phyloP scores from a whole-genome alignment of 2,888 invertebrate genomes.

The Horisme vitalbata region DNA sequence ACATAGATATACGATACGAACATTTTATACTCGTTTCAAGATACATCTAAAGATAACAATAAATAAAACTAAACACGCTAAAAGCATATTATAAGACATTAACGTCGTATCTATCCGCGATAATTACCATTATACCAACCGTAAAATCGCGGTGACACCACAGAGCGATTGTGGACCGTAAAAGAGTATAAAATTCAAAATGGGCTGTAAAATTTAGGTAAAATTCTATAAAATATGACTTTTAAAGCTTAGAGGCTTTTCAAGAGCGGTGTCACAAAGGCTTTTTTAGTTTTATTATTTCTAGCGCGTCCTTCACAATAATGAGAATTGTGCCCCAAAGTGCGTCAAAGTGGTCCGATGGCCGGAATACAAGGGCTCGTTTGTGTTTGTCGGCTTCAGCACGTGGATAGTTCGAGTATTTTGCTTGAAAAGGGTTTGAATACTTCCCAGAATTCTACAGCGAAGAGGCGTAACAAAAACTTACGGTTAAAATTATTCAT shows the following conservation, averaged over 20 bases:
- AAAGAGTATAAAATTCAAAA: constrained; percentile 56
- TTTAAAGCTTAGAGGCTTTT: constrained; percentile 58
- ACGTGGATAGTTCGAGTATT: constrained; percentile 62
- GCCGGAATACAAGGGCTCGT: constrained; percentile 29
- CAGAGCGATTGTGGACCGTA: constrained; percentile 45
- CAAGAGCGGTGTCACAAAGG: constrained; percentile 48
- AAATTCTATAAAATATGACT: constrained; percentile 66
- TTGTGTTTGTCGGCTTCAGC: constrained; percentile 69
- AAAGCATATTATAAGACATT: constrained; percentile 52
- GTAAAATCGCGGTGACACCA: constrained; percentile 68
- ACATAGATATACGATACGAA: constrained; percentile 15
- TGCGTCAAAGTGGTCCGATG: constrained; percentile 21
- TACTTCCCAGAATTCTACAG: constrained; percentile 57
- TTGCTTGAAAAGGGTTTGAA: constrained; percentile 59
- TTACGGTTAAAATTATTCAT: constrained; percentile 43
- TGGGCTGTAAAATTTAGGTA: constrained; percentile 63
- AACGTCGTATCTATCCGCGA: constrained; percentile 47
- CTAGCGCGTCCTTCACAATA: constrained; percentile 62
- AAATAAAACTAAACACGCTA: constrained; percentile 38
- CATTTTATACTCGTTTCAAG: constrained; percentile 13
- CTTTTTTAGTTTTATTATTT: constrained; percentile 66
- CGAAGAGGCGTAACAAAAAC: constrained; percentile 43
- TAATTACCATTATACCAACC: constrained; percentile 56
- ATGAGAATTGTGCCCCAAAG: constrained; percentile 50
- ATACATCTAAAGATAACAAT: constrained; percentile 23